phyloP scores from a whole-genome alignment of 2,888 invertebrate genomes.

The Cryptocephalus moraei region DNA sequence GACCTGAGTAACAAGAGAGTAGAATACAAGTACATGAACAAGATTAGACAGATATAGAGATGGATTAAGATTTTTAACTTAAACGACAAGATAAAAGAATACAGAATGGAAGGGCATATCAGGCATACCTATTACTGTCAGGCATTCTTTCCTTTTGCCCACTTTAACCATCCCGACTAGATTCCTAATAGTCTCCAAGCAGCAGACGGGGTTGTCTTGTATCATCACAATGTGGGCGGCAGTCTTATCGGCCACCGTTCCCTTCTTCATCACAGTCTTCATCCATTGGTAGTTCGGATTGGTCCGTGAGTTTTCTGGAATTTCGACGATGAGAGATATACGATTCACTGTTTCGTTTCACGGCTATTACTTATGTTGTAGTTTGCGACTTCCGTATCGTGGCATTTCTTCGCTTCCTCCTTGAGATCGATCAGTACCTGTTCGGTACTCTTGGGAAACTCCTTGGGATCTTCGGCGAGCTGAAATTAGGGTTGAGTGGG shows the following conservation, averaged over 20 bases:
- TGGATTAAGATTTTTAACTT: no score
- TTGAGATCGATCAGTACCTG: slow-evolving; percentile 49
- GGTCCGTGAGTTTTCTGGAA: slow-evolving; percentile 43
- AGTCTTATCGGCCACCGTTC: slow-evolving; percentile 76
- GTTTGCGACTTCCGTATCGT: slow-evolving; percentile 53
- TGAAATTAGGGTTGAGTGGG: slow-evolving; percentile 17
- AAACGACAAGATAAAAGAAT: no score
- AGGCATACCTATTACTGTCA: slow-evolving; percentile 51
- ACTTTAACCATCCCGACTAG: slow-evolving; percentile 70
- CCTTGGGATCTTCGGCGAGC: slow-evolving; percentile 43
- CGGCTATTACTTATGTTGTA: slow-evolving; percentile 48
- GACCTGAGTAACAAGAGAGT: no score
- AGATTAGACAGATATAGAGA: no score
- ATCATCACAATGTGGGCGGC: slow-evolving; percentile 74
- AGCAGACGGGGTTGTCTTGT: slow-evolving; percentile 76
- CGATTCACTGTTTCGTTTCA: no score
- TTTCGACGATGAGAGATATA: no score
- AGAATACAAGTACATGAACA: no score
- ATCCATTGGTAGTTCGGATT: slow-evolving; percentile 67
- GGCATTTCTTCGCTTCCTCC: slow-evolving; percentile 54
- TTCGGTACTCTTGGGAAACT: slow-evolving; percentile 38
- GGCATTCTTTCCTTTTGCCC: slow-evolving; percentile 63
- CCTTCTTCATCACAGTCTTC: slow-evolving; percentile 64
- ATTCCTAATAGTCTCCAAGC: slow-evolving; percentile 56
- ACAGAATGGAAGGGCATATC: no score